Evolutionary conservation across 2,797 vertebrate genomes (phyloP), one percentile per base, ranked within the genome.

Genomic region (Cichlasoma orientale): DNA sequence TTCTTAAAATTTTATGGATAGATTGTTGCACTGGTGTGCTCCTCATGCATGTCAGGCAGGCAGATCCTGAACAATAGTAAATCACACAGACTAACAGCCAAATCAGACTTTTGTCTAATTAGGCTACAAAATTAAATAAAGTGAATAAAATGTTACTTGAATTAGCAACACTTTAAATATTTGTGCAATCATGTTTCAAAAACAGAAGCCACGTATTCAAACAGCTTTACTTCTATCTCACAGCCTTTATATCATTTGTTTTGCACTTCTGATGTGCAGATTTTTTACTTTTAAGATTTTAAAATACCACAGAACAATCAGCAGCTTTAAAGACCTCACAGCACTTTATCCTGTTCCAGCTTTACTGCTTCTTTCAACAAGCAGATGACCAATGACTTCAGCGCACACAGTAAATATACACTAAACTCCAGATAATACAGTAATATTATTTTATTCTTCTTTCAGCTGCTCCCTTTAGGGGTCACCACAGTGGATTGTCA

Each of bases 321-420:
- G 23, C 59, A 66, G 14, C 23, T 44, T 25, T 63, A 21, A 63
- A 63, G 0, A 9, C 4, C 14, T 63, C 38, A 44, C 41, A 44
- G 18, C 36, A 0, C 59, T n/a, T 0, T 61, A 4, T 61, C 23
- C 38, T 41, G 12, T 23, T 41, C n/a, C n/a, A 41, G 41, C 21
- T 61, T 41, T 23, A 13, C 12, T 61, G 58, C 7, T 61, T 21
- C 23, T 61, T 61, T 38, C 58, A 41, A 23, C 29, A 53, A 36
- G 31, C 0, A n/a, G 5, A 23, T 55, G 13, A 71, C 13, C 29
- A 36, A 25, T 71, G 58, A 41, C 21, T 2, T 27, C 0, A 36
- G 27, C 5, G 6, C 8, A 29, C 11, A 27, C n/a, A 0, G 57
- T 19, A 54, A 31, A 7, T 21, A 0, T 1, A 69, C 12, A 31